Evolutionary conservation across 64 coral and sea anemone species (phyloP).

Genomic region (Acropora tenuis): DNA sequence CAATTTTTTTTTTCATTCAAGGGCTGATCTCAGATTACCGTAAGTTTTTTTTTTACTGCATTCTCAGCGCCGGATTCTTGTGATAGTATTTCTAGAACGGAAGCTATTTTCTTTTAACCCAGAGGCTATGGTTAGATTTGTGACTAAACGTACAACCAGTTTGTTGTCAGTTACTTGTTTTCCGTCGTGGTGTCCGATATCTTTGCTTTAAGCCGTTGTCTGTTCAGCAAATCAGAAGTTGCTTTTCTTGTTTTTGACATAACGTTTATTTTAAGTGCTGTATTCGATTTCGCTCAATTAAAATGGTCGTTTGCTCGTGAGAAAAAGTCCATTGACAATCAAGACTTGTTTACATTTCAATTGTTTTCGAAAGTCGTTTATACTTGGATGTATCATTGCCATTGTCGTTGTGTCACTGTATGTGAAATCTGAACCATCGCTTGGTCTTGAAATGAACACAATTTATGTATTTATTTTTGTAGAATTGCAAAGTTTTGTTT

Average conservation of each 20-base stretch:
- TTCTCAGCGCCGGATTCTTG: too few relatives aligned
- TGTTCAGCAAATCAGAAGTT: not conserved
- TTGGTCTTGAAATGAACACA: not conserved
- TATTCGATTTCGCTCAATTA: too few relatives aligned
- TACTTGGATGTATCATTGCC: not conserved
- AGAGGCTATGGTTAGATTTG: not conserved
- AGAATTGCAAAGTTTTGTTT: too few relatives aligned
- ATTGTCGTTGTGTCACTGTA: not conserved
- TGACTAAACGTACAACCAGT: not conserved
- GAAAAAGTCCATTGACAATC: not conserved
- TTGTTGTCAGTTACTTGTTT: not conserved
- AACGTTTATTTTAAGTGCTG: not conserved
- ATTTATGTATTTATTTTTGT: too few relatives aligned
- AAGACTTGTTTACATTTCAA: not conserved
- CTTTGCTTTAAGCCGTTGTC: not conserved
- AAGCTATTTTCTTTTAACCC: not conserved
- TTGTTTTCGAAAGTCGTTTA: slow-evolving; percentile 6
- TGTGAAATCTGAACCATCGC: not conserved
- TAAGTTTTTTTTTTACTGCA: too few relatives aligned
- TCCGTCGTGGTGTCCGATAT: not conserved
- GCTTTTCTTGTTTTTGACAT: not conserved
- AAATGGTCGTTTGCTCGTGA: not conserved
- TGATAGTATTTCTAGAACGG: too few relatives aligned
- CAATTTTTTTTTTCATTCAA: too few relatives aligned
- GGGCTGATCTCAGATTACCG: too few relatives aligned